phyloP scores from a whole-genome alignment of 2,888 invertebrate genomes.

The Dicyrtomina minuta region DNA sequence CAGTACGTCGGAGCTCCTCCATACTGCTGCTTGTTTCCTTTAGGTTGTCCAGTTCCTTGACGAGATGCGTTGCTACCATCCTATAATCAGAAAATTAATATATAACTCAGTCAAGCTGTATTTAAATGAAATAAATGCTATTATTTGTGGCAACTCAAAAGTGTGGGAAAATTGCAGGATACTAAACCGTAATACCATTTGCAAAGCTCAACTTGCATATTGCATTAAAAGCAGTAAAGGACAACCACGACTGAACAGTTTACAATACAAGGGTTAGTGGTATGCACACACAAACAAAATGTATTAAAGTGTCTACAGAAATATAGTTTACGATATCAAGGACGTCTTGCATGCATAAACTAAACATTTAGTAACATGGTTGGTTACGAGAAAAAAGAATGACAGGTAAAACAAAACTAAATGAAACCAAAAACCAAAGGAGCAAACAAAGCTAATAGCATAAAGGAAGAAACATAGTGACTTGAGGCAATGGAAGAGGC shows the following conservation, averaged over 20 bases:
- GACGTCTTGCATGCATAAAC: neutral
- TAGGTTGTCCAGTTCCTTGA: slow-evolving; percentile 50
- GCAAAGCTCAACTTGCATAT: too few species aligned
- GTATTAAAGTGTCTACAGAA: too few species aligned
- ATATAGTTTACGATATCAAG: too few species aligned
- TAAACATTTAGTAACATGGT: neutral
- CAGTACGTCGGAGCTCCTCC: slow-evolving; percentile 44
- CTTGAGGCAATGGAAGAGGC: slow-evolving; percentile 53
- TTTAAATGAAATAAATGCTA: neutral
- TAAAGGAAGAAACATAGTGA: slow-evolving; percentile 46
- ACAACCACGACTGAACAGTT: too few species aligned
- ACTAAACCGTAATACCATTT: too few species aligned
- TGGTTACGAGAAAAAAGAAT: neutral
- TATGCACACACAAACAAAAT: too few species aligned
- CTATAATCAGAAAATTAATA: slow-evolving; percentile 37
- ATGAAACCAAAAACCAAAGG: neutral
- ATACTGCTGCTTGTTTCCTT: slow-evolving; percentile 50
- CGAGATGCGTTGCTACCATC: slow-evolving; percentile 49
- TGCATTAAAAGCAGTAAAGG: too few species aligned
- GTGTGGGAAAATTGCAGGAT: too few species aligned
- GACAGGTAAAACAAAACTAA: neutral
- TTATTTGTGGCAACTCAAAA: neutral
- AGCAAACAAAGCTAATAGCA: slow-evolving; percentile 25
- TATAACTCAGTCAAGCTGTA: neutral
- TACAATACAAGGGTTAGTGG: too few species aligned